These are phyloP conservation scores for Danio tinwini DNA, from an alignment of 2,797 vertebrate genomes.

Conservation along the genomic window DNA sequence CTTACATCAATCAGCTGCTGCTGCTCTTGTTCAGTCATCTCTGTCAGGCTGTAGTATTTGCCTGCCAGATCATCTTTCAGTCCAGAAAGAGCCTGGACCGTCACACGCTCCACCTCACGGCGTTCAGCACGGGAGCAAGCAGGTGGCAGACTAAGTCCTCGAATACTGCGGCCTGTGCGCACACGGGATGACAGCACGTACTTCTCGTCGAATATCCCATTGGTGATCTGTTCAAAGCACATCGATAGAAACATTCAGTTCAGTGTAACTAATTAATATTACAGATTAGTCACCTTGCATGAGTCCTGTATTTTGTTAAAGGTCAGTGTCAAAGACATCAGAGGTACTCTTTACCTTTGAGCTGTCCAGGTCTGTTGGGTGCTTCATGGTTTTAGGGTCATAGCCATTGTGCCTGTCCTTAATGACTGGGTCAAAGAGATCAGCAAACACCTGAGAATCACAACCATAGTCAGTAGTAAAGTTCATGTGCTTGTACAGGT, in stretches of 20 bases:
- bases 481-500: conserved; percentile 7
- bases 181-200: conserved; percentile 92
- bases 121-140: conserved; percentile 88
- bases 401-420: conserved; percentile 91
- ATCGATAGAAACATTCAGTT: conserved; percentile 79
- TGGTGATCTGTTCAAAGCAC: conserved; percentile 79
- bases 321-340: conserved; percentile 64
- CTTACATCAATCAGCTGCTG: conserved; percentile 94
- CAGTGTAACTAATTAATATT: conserved; percentile 53
- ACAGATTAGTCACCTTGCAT: conserved; percentile 48
- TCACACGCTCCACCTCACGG: conserved; percentile 91
- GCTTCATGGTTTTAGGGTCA: conserved; percentile 87
- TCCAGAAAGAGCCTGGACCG: conserved; percentile 83
- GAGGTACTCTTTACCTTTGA: conserved; percentile 92
- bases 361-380: conserved; percentile 90
- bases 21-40: conserved; percentile 90
- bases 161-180: conserved; percentile 92
- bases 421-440: conserved; percentile 90
- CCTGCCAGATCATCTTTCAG: conserved; percentile 88
- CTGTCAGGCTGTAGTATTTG: conserved; percentile 88
- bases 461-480: conserved; percentile 66
- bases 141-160: conserved; percentile 89
- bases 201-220: conserved; percentile 85
- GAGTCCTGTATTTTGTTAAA: not conserved
- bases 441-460: conserved; percentile 85